These are phyloP conservation scores for Platanista minor DNA, from an alignment of 2,113 vertebrate genomes.

Conservation along the genomic window DNA sequence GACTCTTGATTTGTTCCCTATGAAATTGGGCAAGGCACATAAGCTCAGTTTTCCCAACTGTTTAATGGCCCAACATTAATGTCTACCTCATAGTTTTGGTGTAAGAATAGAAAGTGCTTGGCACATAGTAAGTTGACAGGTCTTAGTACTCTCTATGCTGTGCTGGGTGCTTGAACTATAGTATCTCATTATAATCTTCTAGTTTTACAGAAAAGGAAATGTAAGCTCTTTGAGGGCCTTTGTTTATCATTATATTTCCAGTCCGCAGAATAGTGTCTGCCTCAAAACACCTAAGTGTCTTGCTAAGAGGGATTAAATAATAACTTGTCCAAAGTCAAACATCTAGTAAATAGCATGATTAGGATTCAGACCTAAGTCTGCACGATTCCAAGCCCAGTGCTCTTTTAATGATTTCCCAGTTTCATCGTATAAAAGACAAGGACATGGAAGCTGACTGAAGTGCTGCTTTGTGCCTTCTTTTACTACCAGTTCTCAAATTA, in stretches of 20 bases:
- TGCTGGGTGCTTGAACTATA: not conserved
- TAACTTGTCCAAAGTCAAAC: not conserved
- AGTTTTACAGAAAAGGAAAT: not conserved
- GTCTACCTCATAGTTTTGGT: not conserved
- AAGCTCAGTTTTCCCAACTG: not conserved
- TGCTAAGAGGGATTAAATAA: not conserved
- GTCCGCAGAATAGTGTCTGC: not conserved
- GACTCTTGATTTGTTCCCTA: not conserved
- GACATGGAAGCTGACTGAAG: not conserved
- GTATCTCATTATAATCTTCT: not conserved
- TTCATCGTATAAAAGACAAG: not conserved
- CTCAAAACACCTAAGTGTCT: not conserved
- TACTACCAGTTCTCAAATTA: not conserved
- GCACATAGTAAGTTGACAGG: not conserved
- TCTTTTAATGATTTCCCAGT: not conserved
- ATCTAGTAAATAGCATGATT: not conserved
- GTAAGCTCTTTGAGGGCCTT: not conserved
- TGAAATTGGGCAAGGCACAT: not conserved
- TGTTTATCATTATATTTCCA: not conserved
- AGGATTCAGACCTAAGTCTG: not conserved
- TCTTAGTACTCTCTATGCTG: not conserved
- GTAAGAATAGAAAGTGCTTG: not conserved
- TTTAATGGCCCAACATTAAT: not conserved
- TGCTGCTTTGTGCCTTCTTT: not conserved
- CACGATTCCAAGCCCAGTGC: not conserved